A percentile compares a stretch with the other conserved stretches of the same genome.
phyloP scores from a whole-genome alignment of 2,888 invertebrate genomes.

The Perdita meconis region DNA sequence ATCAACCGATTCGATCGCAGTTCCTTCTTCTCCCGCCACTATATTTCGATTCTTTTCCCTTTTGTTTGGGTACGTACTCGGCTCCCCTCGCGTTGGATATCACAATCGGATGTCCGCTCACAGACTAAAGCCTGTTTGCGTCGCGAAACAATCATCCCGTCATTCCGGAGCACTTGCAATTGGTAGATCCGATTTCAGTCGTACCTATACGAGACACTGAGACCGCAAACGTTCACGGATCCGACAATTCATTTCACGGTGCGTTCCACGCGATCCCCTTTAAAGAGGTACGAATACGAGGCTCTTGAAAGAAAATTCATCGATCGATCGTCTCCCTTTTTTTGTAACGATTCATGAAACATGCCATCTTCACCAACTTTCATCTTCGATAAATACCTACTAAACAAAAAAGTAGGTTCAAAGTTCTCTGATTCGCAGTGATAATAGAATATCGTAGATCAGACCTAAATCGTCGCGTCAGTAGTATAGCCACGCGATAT shows the following conservation, averaged over 20 bases:
- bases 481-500: neutral
- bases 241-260: slow-evolving; percentile 44
- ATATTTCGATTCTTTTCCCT: neutral
- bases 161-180: slow-evolving; percentile 55
- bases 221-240: slow-evolving; percentile 41
- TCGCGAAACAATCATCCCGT: slow-evolving; percentile 36
- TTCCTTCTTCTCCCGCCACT: neutral
- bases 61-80: neutral
- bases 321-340: slow-evolving; percentile 25
- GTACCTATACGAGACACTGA: slow-evolving; percentile 54
- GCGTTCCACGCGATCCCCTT: slow-evolving; percentile 56
- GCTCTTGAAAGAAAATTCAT: slow-evolving; percentile 44
- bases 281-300: slow-evolving; percentile 53
- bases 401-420: no score
- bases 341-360: slow-evolving; percentile 9
- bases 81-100: slow-evolving; percentile 16
- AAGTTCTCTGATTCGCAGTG: slow-evolving; percentile 17
- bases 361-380: neutral
- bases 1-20: neutral
- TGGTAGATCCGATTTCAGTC: slow-evolving; percentile 63
- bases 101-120: slow-evolving; percentile 3
- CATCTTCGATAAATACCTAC: no score
- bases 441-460: slow-evolving; percentile 3
- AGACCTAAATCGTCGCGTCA: neutral
- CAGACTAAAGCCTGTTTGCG: slow-evolving; percentile 21